phyloP scores from a whole-genome alignment of 2,797 vertebrate species.

The Spatula clypeata region DNA sequence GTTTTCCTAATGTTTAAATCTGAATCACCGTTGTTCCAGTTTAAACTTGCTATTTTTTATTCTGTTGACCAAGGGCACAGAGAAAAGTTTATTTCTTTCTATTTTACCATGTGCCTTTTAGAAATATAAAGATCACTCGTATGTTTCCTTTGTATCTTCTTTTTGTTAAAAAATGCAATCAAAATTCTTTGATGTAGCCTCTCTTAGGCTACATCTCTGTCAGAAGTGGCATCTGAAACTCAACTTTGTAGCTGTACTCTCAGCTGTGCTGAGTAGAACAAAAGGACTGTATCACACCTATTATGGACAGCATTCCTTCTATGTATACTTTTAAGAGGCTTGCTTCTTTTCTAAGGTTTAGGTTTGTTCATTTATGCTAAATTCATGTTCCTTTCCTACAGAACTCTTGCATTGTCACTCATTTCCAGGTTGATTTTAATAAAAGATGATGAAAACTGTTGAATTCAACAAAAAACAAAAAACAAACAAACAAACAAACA shows the following conservation, averaged over 20 bases:
- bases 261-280: not conserved
- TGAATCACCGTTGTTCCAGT: not conserved
- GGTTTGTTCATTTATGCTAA: not conserved
- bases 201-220: not conserved
- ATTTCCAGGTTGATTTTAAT: not conserved
- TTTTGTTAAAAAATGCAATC: not conserved
- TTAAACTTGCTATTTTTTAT: not conserved
- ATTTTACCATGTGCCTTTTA: not conserved
- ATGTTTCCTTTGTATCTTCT: not conserved
- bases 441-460: not conserved
- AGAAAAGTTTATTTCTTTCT: not conserved
- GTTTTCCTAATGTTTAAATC: slow-evolving; percentile 46
- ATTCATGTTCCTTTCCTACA: not conserved
- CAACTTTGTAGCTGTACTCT: not conserved
- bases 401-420: not conserved
- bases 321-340: not conserved
- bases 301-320: not conserved
- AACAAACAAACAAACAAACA: not conserved
- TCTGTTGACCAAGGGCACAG: not conserved
- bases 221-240: not conserved
- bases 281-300: not conserved
- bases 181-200: not conserved
- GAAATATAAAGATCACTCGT: not conserved
- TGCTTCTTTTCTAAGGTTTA: not conserved
- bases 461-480: not conserved